A percentile compares a stretch with the other conserved stretches of the same genome.
Evolutionary conservation across 2,888 invertebrate species (phyloP).

Genomic region (Amiota mariae): DNA sequence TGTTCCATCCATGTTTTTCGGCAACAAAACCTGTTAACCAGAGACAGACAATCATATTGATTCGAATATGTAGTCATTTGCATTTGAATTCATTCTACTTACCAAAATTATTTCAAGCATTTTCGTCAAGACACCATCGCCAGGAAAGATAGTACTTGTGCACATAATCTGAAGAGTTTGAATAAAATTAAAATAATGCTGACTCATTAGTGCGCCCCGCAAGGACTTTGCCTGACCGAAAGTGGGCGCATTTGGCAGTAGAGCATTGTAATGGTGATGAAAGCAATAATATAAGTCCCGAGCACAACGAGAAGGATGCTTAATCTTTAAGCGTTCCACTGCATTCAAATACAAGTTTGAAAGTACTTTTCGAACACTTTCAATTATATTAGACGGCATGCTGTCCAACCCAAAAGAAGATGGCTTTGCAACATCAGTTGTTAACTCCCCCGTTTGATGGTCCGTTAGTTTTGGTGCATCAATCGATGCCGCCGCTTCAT

Average conservation of each 20-base stretch:
- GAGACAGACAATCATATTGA: neutral
- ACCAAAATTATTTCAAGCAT: conserved; percentile 70
- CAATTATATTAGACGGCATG: no score
- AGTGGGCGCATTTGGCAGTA: conserved; percentile 59
- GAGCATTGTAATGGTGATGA: conserved; percentile 63
- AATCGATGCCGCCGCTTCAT: no score
- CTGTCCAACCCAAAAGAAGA: no score
- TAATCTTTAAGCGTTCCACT: conserved; percentile 60
- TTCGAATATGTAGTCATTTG: neutral
- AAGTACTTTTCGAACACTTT: conserved; percentile 55
- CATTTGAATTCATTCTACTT: conserved; percentile 21
- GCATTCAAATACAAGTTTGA: conserved; percentile 68
- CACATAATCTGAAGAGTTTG: conserved; percentile 63
- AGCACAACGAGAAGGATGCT: conserved; percentile 64
- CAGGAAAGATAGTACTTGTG: conserved; percentile 66
- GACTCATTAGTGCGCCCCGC: conserved; percentile 56
- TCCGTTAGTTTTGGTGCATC: no score
- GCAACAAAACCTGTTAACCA: conserved; percentile 17
- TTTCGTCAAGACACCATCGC: conserved; percentile 62
- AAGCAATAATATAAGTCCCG: conserved; percentile 64
- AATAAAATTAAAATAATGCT: conserved; percentile 64
- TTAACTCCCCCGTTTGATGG: no score
- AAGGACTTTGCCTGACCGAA: conserved; percentile 54
- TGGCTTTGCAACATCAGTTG: no score
- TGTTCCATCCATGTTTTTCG: conserved; percentile 42